Evolutionary conservation across 2,113 vertebrate species (phyloP).

Genomic region (Furnarius figulus): DNA sequence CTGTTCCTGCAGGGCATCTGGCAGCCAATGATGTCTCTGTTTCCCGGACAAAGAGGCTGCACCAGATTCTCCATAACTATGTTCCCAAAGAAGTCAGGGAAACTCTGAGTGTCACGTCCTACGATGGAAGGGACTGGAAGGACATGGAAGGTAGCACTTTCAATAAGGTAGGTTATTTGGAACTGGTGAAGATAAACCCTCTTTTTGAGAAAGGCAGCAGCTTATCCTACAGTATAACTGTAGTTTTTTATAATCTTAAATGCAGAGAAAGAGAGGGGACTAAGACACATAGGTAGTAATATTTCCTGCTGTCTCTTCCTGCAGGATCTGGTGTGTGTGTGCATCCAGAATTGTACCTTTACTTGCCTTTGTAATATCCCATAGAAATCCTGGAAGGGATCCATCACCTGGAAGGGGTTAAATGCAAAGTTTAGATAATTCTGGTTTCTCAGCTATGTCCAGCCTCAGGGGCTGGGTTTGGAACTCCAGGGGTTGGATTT

Average conservation of each 20-base stretch:
- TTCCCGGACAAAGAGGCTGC: conserved; percentile 83
- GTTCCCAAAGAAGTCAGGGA: conserved; percentile 77
- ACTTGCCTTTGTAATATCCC: not conserved
- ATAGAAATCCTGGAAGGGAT: not conserved
- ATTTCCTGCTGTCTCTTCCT: not conserved
- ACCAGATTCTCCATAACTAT: conserved; percentile 80
- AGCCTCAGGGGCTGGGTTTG: not conserved
- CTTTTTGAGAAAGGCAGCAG: not conserved
- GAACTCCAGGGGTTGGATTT: not conserved
- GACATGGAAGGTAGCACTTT: conserved; percentile 80
- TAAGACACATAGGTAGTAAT: not conserved
- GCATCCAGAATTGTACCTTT: not conserved
- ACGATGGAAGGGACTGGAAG: conserved; percentile 85
- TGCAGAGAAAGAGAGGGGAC: not conserved
- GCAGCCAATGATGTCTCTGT: conserved; percentile 85
- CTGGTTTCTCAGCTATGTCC: not conserved
- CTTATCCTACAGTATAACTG: not conserved
- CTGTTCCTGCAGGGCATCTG: conserved; percentile 75
- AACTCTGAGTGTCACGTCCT: conserved; percentile 78
- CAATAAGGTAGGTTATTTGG: conserved; percentile 80
- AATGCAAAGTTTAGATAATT: not conserved
- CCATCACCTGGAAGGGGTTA: not conserved
- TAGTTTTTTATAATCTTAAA: not conserved
- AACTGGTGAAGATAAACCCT: not conserved
- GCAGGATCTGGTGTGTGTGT: not conserved